Base-by-base conservation (phyloP, 1,140 invertebrate species). In the Lasioglossum albipes region DNA sequence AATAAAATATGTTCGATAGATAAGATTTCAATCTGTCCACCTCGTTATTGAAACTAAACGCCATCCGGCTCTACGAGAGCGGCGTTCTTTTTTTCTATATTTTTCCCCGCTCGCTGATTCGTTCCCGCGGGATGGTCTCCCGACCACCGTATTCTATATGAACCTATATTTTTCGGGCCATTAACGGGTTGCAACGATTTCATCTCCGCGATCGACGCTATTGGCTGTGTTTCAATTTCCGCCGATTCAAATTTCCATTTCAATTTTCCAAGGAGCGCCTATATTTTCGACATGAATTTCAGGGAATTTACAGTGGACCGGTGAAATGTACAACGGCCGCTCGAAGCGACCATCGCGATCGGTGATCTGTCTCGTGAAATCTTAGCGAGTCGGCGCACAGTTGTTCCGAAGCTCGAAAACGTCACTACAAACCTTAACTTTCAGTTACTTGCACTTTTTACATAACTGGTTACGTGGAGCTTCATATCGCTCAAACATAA, bases 151-250 rank as follows among this genome's bases (percentile, higher is more conserved):
- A 20, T 65, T 65, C 36, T 65, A 20, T 36, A 18, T 7, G 27
- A 61, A 45, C 61, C 36, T 71, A 31, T 61, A 57, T 59, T 61
- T 54, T 79, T 79, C 6, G 12, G 31, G 4, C 61, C 45, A 54
- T 52, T 64, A 71, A 36, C 42, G 18, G 61, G 7, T 36, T 52
- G 27, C 45, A 7, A 45, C 41, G 57, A 79, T 73, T 65, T 42
- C 52, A 45, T 2, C 57, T 52, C 27, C 22, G 31, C 52, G n/a
- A 5, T 16, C 7, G 20, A n/a, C 13, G 31, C 73, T 22, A 42
- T 69, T 16, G 31, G 10, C 18, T 45, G 57, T n/a, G 13, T 54
- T 79, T 72, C 69, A 79, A 79, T 79, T 64, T 79, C 59, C 76
- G 59, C 27, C 49, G 20, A 22, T 36, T 57, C 7, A 7, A 41